phyloP scores from a whole-genome alignment of 2,113 vertebrate genomes.

The Sciurus niger region DNA sequence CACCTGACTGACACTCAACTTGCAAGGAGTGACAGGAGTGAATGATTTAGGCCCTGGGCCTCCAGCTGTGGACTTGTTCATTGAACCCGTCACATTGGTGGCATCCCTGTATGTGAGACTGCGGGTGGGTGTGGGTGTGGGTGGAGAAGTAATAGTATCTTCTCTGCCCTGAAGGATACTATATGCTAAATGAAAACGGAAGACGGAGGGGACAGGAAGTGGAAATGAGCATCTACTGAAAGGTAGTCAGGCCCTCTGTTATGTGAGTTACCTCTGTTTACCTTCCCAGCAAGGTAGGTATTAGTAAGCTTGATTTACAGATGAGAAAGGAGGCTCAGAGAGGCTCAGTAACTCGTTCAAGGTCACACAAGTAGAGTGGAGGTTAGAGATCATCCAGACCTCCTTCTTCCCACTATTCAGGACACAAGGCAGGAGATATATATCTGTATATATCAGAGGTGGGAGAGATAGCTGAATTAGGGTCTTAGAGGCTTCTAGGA shows the following conservation, averaged over 20 bases:
- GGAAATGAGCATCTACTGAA: neutral
- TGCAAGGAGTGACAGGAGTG: neutral
- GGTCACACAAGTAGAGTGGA: neutral
- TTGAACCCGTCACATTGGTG: neutral
- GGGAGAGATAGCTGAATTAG: neutral
- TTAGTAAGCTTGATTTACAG: neutral
- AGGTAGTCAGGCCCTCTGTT: neutral
- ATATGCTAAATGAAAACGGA: slow-evolving; percentile 5
- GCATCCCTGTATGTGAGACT: neutral
- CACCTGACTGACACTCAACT: neutral
- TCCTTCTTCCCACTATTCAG: neutral
- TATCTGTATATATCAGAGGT: neutral
- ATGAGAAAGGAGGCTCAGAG: neutral
- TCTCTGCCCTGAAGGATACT: neutral
- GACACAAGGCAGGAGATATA: neutral
- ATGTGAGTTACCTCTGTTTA: neutral
- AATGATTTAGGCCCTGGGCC: neutral
- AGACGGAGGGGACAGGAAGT: neutral
- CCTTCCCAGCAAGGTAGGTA: neutral
- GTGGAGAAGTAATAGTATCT: neutral
- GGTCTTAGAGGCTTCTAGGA: neutral
- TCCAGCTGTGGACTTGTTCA: neutral
- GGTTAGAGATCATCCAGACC: neutral
- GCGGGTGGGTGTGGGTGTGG: neutral
- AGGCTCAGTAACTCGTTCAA: too few relatives aligned